These are phyloP conservation scores for Elephantulus edwardii DNA, from an alignment of 2,113 vertebrate genomes.

Conservation along the genomic window DNA sequence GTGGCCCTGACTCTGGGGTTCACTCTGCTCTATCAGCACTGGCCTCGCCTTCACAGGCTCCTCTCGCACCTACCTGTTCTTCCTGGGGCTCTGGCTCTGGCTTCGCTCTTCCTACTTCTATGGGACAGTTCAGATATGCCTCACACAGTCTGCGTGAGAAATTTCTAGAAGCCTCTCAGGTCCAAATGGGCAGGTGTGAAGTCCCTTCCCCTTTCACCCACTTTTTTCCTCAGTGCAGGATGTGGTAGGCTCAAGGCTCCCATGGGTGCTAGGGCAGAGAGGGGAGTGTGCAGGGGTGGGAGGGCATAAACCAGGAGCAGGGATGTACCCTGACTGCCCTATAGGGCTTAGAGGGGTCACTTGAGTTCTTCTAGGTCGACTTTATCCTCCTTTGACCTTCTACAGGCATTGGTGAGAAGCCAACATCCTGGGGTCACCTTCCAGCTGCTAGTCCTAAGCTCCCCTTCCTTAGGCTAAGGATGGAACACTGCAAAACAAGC, in stretches of 20 bases:
- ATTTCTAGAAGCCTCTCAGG: neutral
- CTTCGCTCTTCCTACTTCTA: neutral
- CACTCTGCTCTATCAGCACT: too few relatives aligned
- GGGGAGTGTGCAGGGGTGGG: too few relatives aligned
- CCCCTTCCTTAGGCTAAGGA: neutral
- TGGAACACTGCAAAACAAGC: neutral
- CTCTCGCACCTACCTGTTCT: neutral
- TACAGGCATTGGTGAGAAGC: neutral
- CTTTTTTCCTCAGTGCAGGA: neutral
- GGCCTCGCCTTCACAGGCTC: too few relatives aligned
- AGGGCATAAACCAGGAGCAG: neutral
- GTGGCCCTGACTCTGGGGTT: neutral
- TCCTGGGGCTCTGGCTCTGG: neutral
- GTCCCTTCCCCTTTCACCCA: neutral
- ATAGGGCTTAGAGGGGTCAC: too few relatives aligned
- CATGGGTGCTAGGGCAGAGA: neutral
- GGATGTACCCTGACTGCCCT: neutral
- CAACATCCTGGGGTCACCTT: neutral
- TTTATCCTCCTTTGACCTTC: neutral
- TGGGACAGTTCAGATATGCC: neutral
- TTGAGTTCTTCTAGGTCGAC: neutral
- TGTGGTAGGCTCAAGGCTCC: neutral
- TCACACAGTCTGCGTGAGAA: neutral
- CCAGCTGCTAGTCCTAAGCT: neutral
- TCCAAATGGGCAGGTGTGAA: neutral